These are phyloP conservation scores for Petroica traversi DNA, from an alignment of 2,113 vertebrate species.

Conservation along the genomic window DNA sequence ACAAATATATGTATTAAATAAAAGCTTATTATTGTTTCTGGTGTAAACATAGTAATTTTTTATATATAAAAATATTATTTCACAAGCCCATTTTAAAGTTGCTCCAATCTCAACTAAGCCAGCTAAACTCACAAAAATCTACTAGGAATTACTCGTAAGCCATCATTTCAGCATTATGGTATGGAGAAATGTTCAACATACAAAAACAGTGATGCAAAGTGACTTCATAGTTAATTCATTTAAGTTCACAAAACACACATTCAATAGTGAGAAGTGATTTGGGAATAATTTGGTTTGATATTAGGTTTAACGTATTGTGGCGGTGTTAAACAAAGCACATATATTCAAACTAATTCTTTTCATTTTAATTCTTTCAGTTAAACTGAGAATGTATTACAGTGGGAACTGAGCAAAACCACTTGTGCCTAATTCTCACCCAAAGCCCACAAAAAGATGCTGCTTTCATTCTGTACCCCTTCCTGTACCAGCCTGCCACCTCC, in stretches of 20 bases:
- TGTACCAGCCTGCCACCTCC: not conserved
- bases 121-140: not conserved
- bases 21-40: not conserved
- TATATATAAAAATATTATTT: not conserved
- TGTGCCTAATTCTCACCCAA: not conserved
- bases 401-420: not conserved
- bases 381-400: not conserved
- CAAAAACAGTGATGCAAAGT: conserved; percentile 9
- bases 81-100: not conserved
- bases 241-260: not conserved
- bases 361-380: not conserved
- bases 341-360: not conserved
- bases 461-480: not conserved
- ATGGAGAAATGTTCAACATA: not conserved
- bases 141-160: not conserved
- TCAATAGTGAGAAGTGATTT: not conserved
- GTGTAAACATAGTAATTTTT: not conserved
- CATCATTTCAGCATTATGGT: not conserved
- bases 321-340: not conserved
- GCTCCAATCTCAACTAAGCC: not conserved
- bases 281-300: conserved; percentile 4
- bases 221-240: not conserved
- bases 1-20: not conserved
- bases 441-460: fast-evolving
- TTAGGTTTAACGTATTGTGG: not conserved